Percentiles rank a stretch among this genome's conserved stretches.
These are phyloP conservation scores for Pelecanus crispus DNA, from an alignment of 2,113 vertebrate genomes.

Conservation along the genomic window DNA sequence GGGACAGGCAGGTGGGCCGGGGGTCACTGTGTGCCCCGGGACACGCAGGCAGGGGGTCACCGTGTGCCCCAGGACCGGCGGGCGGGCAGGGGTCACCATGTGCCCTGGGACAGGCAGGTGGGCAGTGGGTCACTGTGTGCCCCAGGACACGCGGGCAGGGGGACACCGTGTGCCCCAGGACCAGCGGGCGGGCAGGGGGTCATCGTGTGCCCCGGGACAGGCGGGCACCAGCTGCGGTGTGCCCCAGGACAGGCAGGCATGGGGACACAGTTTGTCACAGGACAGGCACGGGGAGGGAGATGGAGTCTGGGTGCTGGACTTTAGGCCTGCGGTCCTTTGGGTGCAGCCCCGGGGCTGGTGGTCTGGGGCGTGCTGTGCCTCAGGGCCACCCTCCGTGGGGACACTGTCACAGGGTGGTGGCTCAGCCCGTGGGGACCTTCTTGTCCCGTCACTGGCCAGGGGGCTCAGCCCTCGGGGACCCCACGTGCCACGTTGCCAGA, in stretches of 20 bases:
- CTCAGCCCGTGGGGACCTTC: not conserved
- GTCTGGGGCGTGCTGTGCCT: not conserved
- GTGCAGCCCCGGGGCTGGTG: not conserved
- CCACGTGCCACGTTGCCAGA: not conserved
- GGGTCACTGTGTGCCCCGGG: too few relatives aligned
- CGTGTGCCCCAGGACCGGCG: not conserved
- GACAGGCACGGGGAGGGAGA: accelerated
- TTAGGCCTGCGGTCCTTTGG: not conserved
- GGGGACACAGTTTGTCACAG: not conserved
- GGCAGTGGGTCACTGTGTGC: not conserved
- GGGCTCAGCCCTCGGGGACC: not conserved
- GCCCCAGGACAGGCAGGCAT: not conserved
- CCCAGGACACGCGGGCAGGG: too few relatives aligned
- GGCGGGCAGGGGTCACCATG: not conserved
- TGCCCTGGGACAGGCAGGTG: not conserved
- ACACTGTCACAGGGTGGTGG: not conserved
- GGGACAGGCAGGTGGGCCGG: too few relatives aligned
- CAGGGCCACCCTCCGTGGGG: not conserved
- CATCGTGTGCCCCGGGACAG: not conserved
- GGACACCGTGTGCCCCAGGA: too few relatives aligned
- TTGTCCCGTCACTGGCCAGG: accelerated
- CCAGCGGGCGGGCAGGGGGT: too few relatives aligned
- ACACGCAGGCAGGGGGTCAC: too few relatives aligned
- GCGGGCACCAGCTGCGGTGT: not conserved
- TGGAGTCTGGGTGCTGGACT: not conserved